These are phyloP conservation scores for Pachycephus smyrnensis DNA, from an alignment of 2,888 invertebrate species.

Conservation along the genomic window DNA sequence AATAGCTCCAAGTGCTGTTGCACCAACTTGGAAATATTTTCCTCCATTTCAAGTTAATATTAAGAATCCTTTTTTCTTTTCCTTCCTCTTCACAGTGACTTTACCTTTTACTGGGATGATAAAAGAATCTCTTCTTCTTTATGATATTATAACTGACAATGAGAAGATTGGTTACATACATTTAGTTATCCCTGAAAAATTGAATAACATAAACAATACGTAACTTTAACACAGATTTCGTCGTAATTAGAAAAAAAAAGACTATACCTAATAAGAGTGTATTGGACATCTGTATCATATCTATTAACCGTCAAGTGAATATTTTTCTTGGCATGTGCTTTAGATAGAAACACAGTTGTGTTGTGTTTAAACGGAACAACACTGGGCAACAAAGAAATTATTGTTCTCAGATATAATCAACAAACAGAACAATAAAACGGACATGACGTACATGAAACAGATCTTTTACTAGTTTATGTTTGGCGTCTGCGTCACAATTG, in stretches of 20 bases:
- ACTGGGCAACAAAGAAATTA: background rate
- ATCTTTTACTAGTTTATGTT: background rate
- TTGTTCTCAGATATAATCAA: background rate
- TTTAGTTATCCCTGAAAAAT: background rate
- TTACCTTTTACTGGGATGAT: background rate
- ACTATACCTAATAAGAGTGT: background rate
- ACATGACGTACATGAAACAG: background rate
- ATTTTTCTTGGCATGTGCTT: background rate
- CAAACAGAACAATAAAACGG: background rate
- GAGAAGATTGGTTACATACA: background rate
- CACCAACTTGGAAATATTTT: conserved; percentile 36
- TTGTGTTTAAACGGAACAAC: background rate
- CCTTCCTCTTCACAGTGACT: background rate
- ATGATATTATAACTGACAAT: background rate
- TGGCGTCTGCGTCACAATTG: too few species aligned
- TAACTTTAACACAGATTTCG: background rate
- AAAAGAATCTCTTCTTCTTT: background rate
- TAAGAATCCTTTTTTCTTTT: background rate
- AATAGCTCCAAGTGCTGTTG: conserved; percentile 37
- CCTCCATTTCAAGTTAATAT: conserved; percentile 33
- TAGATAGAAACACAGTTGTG: background rate
- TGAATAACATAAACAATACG: background rate
- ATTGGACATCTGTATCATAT: background rate
- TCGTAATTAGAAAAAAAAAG: background rate
- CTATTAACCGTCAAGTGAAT: background rate